Percentiles rank a stretch among this genome's conserved stretches.
Evolutionary conservation across 2,888 invertebrate genomes (phyloP).

Genomic region (Rhaphigaster nebulosa): DNA sequence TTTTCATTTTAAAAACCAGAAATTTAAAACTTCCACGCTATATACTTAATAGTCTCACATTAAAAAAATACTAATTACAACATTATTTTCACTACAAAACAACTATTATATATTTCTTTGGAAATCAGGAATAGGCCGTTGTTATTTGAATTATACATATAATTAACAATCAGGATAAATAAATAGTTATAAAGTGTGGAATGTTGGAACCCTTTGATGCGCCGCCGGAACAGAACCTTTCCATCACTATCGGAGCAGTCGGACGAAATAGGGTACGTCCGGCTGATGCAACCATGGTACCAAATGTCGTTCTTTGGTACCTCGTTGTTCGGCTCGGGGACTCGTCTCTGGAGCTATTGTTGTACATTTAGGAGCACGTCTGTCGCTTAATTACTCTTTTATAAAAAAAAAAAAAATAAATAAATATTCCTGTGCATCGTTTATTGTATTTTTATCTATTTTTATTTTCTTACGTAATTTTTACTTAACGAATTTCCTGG

Average conservation of each 20-base stretch:
- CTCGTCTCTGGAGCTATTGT: background rate
- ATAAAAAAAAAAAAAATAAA: too few species aligned
- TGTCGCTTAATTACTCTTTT: background rate
- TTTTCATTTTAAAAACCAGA: background rate
- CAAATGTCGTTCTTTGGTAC: background rate
- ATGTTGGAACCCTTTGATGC: background rate
- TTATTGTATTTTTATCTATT: too few species aligned
- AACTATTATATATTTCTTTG: background rate
- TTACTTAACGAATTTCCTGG: too few species aligned
- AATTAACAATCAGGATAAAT: background rate
- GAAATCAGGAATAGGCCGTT: background rate
- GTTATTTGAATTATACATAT: background rate
- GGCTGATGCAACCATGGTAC: conserved; percentile 13
- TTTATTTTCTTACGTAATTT: too few species aligned
- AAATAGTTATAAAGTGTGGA: background rate
- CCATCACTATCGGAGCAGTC: background rate
- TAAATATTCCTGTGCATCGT: too few species aligned
- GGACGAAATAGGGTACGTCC: background rate
- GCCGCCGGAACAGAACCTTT: background rate
- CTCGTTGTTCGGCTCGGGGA: background rate
- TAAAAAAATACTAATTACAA: background rate
- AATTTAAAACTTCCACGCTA: background rate
- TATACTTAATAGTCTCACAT: background rate
- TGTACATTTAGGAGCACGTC: background rate
- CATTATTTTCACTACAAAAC: background rate